phyloP scores from a whole-genome alignment of 2,797 vertebrate genomes.

The Lates japonicus region DNA sequence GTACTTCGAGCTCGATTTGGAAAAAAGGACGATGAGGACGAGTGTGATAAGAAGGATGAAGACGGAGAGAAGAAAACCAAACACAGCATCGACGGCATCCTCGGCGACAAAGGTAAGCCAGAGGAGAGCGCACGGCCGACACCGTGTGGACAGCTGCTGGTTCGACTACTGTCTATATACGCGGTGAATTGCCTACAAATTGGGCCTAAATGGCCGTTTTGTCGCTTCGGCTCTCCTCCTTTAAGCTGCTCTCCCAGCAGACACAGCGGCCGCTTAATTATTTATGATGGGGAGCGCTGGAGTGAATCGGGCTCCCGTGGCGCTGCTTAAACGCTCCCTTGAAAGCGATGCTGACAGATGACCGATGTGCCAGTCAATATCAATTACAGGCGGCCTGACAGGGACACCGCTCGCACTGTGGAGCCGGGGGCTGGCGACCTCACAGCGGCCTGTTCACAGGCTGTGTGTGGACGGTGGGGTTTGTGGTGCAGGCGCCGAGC shows the following conservation, averaged over 20 bases:
- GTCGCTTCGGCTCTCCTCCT: conserved; percentile 35
- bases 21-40: conserved; percentile 95
- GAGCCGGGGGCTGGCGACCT: neutral
- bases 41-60: conserved; percentile 94
- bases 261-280: conserved; percentile 82
- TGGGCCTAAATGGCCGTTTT: conserved; percentile 63
- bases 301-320: conserved; percentile 85
- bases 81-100: conserved; percentile 97
- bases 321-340: conserved; percentile 89
- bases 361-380: conserved; percentile 90
- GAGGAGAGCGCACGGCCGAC: neutral
- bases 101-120: conserved; percentile 95
- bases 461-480: too few relatives aligned
- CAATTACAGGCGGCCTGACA: conserved; percentile 84
- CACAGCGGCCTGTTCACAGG: neutral
- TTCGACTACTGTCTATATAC: conserved; percentile 1
- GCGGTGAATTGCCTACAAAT: conserved; percentile 49
- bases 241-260: conserved; percentile 65
- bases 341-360: conserved; percentile 89
- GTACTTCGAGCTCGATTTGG: conserved; percentile 97
- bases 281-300: conserved; percentile 76
- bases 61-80: conserved; percentile 95
- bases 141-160: conserved; percentile 5
- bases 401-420: conserved; percentile 1
- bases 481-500: neutral